Conservation (phyloP, 1,140 invertebrate species). For the Onthophagus taurus region DNA sequence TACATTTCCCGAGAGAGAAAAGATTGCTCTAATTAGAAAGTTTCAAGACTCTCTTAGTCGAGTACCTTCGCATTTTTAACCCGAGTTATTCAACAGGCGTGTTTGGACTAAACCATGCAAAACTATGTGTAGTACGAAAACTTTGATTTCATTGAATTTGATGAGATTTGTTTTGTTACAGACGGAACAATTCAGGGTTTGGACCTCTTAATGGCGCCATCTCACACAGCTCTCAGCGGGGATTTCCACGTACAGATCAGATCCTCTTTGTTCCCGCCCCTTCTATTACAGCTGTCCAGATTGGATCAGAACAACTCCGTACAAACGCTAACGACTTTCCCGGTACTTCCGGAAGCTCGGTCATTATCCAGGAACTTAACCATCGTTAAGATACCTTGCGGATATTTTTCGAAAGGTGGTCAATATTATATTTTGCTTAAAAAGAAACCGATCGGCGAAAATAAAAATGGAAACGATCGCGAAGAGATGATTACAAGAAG, state of each 20-base stretch:
- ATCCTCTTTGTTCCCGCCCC: constrained; percentile 33
- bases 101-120: too few relatives aligned
- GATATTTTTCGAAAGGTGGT: constrained; percentile 57
- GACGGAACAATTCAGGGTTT: constrained; percentile 34
- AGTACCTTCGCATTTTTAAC: too few relatives aligned
- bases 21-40: too few relatives aligned
- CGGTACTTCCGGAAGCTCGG: constrained; percentile 32
- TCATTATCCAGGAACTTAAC: constrained; percentile 29
- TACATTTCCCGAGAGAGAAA: too few relatives aligned
- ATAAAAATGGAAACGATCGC: constrained; percentile 17
- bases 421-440: constrained; percentile 40
- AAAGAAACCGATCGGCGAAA: constrained; percentile 34
- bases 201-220: constrained; percentile 44
- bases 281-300: constrained; percentile 38
- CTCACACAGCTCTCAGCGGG: constrained; percentile 55
- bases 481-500: constrained; percentile 44
- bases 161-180: too few relatives aligned
- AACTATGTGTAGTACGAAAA: too few relatives aligned
- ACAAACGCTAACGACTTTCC: constrained; percentile 34
- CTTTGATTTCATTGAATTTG: too few relatives aligned
- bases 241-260: constrained; percentile 50
- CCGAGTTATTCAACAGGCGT: too few relatives aligned
- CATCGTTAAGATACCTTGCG: constrained; percentile 53
- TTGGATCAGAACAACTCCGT: constrained; percentile 28
- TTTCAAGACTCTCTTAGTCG: too few relatives aligned